Evolutionary conservation across 2,113 vertebrate species (phyloP).

Genomic region (Pungitius pungitius): DNA sequence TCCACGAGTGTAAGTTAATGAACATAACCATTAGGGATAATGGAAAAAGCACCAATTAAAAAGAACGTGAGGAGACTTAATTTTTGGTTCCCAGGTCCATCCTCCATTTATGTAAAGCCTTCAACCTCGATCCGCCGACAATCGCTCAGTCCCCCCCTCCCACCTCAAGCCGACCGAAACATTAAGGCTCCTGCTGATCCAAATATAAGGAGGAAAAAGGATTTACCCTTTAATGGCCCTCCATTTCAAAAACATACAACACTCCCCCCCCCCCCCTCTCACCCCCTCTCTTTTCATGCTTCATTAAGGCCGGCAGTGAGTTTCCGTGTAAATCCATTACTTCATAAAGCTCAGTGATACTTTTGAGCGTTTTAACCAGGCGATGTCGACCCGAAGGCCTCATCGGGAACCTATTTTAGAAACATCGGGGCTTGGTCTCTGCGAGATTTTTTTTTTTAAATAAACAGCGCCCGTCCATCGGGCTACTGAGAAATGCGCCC

Average conservation of each 20-base stretch:
- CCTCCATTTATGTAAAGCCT: neutral
- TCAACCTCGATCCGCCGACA: neutral
- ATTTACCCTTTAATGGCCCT: slow-evolving; percentile 1
- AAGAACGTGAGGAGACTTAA: neutral
- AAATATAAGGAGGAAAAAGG: neutral
- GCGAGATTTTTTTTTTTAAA: neutral
- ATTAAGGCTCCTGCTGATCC: neutral
- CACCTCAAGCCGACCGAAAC: neutral
- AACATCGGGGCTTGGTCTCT: slow-evolving; percentile 10
- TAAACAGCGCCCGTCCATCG: neutral
- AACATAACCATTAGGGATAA: neutral
- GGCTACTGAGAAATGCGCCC: slow-evolving; percentile 18
- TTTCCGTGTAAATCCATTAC: slow-evolving; percentile 72
- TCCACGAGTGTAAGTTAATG: neutral
- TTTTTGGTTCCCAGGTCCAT: neutral
- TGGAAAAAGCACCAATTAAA: neutral
- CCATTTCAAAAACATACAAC: slow-evolving; percentile 18
- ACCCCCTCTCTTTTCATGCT: slow-evolving; percentile 57
- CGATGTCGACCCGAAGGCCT: slow-evolving; percentile 26
- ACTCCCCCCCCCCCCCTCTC: neutral
- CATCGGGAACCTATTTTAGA: neutral
- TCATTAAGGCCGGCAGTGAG: slow-evolving; percentile 61
- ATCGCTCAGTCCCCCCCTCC: neutral
- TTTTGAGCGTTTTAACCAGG: neutral
- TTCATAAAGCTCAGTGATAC: slow-evolving; percentile 61